phyloP scores from a whole-genome alignment of 2,797 vertebrate species.

The Alcedo atthis region DNA sequence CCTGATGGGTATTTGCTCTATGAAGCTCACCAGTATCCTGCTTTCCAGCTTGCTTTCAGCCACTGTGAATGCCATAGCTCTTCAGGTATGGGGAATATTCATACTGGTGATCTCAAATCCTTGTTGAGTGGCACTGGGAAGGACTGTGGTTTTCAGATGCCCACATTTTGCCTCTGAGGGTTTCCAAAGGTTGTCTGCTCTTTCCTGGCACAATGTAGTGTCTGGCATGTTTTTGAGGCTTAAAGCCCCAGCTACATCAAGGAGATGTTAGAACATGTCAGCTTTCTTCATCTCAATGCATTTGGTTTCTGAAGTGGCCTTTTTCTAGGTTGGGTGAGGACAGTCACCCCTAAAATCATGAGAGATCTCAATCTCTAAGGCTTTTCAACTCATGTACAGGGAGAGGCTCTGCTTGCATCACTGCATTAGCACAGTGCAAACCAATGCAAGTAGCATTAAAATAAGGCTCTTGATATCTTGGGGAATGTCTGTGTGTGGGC shows the following conservation, averaged over 20 bases:
- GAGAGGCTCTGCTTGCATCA: not conserved
- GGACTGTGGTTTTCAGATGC: not conserved
- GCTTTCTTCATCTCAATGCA: not conserved
- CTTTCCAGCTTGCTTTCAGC: not conserved
- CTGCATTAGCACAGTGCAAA: not conserved
- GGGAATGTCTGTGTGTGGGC: not conserved
- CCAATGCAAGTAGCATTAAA: not conserved
- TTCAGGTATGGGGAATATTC: not conserved
- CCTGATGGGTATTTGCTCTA: not conserved
- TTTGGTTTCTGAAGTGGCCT: not conserved
- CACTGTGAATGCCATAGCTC: not conserved
- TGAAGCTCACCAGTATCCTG: not conserved
- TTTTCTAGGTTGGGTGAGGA: not conserved
- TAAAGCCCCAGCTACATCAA: not conserved
- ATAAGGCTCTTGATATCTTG: not conserved
- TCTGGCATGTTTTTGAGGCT: not conserved
- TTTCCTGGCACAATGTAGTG: not conserved
- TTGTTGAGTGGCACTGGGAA: not conserved
- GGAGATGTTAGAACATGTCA: not conserved
- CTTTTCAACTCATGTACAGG: not conserved
- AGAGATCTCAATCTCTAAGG: not conserved
- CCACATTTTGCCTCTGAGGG: not conserved
- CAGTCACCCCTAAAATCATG: not conserved
- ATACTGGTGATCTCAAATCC: not conserved
- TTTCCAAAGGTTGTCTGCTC: not conserved